A percentile compares a stretch with the other conserved stretches of the same genome.
These are phyloP conservation scores for Eurytoma californica DNA, from an alignment of 2,888 invertebrate species.

Conservation along the genomic window DNA sequence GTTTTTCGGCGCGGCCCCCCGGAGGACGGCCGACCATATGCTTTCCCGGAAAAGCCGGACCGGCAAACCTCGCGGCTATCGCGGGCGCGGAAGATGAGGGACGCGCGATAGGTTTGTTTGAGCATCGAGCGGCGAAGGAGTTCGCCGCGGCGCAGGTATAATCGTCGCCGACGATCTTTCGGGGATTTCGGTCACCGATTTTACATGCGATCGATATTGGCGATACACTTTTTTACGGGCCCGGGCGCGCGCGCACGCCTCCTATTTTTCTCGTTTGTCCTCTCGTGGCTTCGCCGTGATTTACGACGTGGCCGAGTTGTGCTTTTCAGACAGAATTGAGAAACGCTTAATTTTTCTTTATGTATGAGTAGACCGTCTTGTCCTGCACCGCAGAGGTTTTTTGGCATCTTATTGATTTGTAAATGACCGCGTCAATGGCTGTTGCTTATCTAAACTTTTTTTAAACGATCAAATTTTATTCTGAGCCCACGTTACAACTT, in stretches of 20 bases:
- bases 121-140: constrained; percentile 11
- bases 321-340: constrained; percentile 6
- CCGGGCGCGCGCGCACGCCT: neutral
- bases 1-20: neutral
- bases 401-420: constrained; percentile 20
- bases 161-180: constrained; percentile 3
- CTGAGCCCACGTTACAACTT: too few species aligned
- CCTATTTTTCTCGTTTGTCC: constrained; percentile 22
- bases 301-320: constrained; percentile 24
- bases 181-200: constrained; percentile 32
- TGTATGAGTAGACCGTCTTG: neutral
- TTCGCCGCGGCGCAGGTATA: constrained; percentile 2
- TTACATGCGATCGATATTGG: constrained; percentile 50
- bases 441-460: neutral
- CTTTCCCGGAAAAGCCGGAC: constrained; percentile 30
- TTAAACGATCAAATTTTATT: constrained; percentile 5
- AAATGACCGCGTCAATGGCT: constrained; percentile 1
- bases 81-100: constrained; percentile 25
- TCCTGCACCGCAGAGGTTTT: neutral
- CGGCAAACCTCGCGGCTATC: constrained; percentile 6
- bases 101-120: constrained; percentile 15
- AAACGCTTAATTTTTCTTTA: constrained; percentile 36
- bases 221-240: constrained; percentile 45
- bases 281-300: constrained; percentile 17
- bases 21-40: constrained; percentile 43